Evolutionary conservation across 2,113 vertebrate genomes (phyloP), one percentile per base, ranked within the genome.

Genomic region (Gymnarchus niloticus): DNA sequence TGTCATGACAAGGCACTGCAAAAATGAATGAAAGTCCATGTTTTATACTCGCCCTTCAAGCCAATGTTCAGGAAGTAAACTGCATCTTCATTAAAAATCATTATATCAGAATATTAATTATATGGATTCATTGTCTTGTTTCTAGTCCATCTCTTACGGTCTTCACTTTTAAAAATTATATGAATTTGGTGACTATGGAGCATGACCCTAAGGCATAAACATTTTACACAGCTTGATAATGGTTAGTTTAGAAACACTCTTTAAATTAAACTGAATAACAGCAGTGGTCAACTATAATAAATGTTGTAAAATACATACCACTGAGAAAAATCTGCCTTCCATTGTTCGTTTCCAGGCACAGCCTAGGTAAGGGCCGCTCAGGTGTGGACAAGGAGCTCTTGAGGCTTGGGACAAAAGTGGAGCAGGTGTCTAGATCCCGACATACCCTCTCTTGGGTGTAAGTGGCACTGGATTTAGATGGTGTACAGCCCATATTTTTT

Each of bases 371-470:
- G 2, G 89, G 90, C 83, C 89, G 90, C 86, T 93, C 93, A 0
- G 92, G 92, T 0, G 93, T 91, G 0, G 91, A 94, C 61, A 90
- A 90, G 0, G 92, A 93, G 88, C 91, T 94, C 86, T 90, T 91
- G 2, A 90, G 84, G 87, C 92, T 93, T 48, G 94, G 89, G 0
- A 94, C 89, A 0, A 94, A 89, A 0, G 95, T 94, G 85, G 94
- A 95, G 87, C 93, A 93, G 83, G 95, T 95, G 87, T 95, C 95
- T 85, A 92, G 86, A 89, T 95, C 95, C 56, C 84, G 78, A 69
- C 89, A 92, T 52, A 93, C 88, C 37, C 84, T 83, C 33, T 92
- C 92, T 3, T 92, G 91, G 10, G 86, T 88, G 89, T 94, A 95
- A 41, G 91, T 89, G 33, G 89, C 87, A 6, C 57, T 88, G 0